phyloP scores from a whole-genome alignment of 2,797 vertebrate genomes.

The Bovichtus diacanthus region DNA sequence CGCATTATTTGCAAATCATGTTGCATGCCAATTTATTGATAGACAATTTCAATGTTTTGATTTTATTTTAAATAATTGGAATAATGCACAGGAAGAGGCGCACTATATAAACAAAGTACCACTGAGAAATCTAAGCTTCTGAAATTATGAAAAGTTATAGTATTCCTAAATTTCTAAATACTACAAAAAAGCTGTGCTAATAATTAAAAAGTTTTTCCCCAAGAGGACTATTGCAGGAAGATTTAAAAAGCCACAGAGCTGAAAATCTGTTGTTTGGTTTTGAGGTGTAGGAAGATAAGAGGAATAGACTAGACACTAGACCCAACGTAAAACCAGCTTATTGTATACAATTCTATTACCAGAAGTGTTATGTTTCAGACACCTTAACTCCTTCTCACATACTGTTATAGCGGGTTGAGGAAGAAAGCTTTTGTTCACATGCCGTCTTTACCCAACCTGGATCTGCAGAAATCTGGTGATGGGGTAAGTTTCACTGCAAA shows the following conservation, averaged over 20 bases:
- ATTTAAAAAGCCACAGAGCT: too few relatives aligned
- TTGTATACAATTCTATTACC: neutral
- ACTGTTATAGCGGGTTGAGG: slow-evolving; percentile 99
- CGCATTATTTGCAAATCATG: neutral
- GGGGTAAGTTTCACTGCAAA: slow-evolving; percentile 85
- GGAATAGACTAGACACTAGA: too few relatives aligned
- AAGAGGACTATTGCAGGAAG: too few relatives aligned
- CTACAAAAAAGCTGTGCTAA: neutral
- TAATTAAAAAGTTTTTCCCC: neutral
- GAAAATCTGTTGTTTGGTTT: too few relatives aligned
- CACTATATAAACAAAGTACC: neutral
- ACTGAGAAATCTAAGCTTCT: neutral
- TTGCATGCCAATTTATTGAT: neutral
- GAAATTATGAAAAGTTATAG: neutral
- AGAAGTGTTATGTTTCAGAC: slow-evolving; percentile 20
- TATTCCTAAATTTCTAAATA: neutral
- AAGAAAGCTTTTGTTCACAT: slow-evolving; percentile 99
- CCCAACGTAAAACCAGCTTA: too few relatives aligned
- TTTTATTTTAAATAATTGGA: neutral
- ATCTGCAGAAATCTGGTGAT: slow-evolving; percentile 97
- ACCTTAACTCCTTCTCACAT: slow-evolving; percentile 93
- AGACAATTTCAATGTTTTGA: too few relatives aligned
- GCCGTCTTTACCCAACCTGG: slow-evolving; percentile 97
- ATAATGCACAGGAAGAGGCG: neutral
- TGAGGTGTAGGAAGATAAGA: too few relatives aligned